Conservation (phyloP, 37 sponge, comb jelly and placozoan genomes). For the Aplysina aerophoba region DNA sequence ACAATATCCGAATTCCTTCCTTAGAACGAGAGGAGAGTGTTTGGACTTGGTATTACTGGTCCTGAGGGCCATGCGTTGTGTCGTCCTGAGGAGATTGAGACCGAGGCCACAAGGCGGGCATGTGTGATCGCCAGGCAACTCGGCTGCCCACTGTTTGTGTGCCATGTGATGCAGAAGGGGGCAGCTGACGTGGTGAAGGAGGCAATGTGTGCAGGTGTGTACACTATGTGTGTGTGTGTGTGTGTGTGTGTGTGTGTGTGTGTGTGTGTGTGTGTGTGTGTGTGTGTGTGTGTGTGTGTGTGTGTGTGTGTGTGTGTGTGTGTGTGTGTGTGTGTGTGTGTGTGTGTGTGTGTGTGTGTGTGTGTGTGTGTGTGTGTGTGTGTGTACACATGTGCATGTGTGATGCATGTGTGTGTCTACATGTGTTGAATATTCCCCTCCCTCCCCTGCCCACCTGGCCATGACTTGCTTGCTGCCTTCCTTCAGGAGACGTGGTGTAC, state of each 20-base stretch:
- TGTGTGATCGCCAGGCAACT: constrained; percentile 84
- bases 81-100: constrained; percentile 94
- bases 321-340: too few species aligned
- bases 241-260: too few species aligned
- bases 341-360: too few species aligned
- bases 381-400: too few species aligned
- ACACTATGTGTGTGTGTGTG: too few species aligned
- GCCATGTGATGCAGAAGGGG: constrained; percentile 91
- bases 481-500: constrained; percentile 79
- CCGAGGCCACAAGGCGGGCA: constrained; percentile 82
- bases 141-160: constrained; percentile 90
- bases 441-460: not conserved
- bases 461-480: too few species aligned
- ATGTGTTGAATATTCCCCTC: not conserved
- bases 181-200: constrained; percentile 76
- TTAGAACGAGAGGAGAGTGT: constrained; percentile 78
- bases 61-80: constrained; percentile 95
- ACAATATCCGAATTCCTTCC: not conserved
- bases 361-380: too few species aligned
- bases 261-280: too few species aligned
- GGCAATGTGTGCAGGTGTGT: constrained; percentile 18
- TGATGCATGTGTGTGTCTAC: too few species aligned
- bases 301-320: too few species aligned
- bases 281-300: too few species aligned
- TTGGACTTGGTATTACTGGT: constrained; percentile 85